Conservation (phyloP, 2,888 invertebrate species). For the Mesoligia furuncula region DNA sequence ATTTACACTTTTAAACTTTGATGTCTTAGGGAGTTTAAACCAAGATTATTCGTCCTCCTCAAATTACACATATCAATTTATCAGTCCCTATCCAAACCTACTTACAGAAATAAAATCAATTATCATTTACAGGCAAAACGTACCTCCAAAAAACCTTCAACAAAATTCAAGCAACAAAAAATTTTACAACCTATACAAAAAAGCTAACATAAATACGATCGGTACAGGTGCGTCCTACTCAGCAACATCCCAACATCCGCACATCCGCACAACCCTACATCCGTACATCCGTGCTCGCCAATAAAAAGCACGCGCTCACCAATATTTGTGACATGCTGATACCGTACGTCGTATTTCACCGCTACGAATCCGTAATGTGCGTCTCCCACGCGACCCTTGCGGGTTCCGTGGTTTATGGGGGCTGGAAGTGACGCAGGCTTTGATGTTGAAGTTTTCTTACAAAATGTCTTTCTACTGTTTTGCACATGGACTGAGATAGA, state of each 20-base stretch:
- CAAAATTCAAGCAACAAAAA: slow-evolving; percentile 9
- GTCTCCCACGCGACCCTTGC: slow-evolving; percentile 75
- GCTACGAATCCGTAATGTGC: slow-evolving; percentile 80
- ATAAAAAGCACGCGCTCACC: slow-evolving; percentile 82
- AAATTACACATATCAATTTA: not conserved
- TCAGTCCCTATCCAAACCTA: not conserved
- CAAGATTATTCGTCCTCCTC: not conserved
- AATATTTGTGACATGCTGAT: slow-evolving; percentile 83
- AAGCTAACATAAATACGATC: slow-evolving; percentile 65
- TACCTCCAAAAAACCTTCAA: not conserved
- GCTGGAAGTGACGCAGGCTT: slow-evolving; percentile 59
- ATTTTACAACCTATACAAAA: slow-evolving; percentile 52
- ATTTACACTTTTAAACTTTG: no score
- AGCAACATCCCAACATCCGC: slow-evolving; percentile 63
- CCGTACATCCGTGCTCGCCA: slow-evolving; percentile 60
- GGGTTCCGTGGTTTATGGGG: slow-evolving; percentile 28
- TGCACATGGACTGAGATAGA: not conserved
- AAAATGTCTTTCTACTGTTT: not conserved
- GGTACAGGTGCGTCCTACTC: slow-evolving; percentile 71
- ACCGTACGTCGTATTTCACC: slow-evolving; percentile 80
- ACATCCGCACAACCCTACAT: slow-evolving; percentile 46
- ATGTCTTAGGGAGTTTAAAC: not conserved
- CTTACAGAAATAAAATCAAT: not conserved
- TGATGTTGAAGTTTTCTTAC: not conserved
- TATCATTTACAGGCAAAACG: not conserved